Conservation (phyloP, 1,140 invertebrate species). For the Sitodiplosis mosellana region DNA sequence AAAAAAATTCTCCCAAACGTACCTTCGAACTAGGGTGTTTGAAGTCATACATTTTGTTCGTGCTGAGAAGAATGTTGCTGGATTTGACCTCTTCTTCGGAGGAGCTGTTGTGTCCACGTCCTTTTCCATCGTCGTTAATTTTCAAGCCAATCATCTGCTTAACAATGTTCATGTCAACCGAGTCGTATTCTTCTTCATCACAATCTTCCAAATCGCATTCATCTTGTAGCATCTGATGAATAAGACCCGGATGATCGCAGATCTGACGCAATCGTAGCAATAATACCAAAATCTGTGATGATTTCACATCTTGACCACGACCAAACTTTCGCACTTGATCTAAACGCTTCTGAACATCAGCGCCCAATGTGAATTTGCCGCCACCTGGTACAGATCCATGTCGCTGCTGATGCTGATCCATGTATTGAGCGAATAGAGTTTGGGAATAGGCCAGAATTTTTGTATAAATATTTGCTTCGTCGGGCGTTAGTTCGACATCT, state of each 20-base stretch:
- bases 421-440: constrained; percentile 53
- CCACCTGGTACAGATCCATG: constrained; percentile 19
- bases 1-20: no score
- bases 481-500: constrained; percentile 37
- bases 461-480: constrained; percentile 62
- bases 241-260: constrained; percentile 72
- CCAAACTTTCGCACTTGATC: constrained; percentile 37
- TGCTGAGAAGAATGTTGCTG: no score
- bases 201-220: not conserved
- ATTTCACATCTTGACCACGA: constrained; percentile 38
- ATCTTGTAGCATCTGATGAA: constrained; percentile 20
- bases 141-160: constrained; percentile 49
- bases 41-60: no score
- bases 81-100: no score
- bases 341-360: constrained; percentile 34
- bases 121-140: constrained; percentile 33
- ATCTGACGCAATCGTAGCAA: constrained; percentile 70
- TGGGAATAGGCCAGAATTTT: constrained; percentile 53
- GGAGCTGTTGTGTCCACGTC: constrained; percentile 27
- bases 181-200: not conserved
- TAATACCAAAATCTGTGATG: constrained; percentile 61
- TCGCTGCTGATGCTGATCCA: constrained; percentile 36
- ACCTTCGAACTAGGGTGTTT: no score
- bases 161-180: constrained; percentile 30
- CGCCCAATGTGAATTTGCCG: constrained; percentile 24